These are phyloP conservation scores for Malacoraja senta DNA, from an alignment of 2,797 vertebrate species.

Conservation along the genomic window DNA sequence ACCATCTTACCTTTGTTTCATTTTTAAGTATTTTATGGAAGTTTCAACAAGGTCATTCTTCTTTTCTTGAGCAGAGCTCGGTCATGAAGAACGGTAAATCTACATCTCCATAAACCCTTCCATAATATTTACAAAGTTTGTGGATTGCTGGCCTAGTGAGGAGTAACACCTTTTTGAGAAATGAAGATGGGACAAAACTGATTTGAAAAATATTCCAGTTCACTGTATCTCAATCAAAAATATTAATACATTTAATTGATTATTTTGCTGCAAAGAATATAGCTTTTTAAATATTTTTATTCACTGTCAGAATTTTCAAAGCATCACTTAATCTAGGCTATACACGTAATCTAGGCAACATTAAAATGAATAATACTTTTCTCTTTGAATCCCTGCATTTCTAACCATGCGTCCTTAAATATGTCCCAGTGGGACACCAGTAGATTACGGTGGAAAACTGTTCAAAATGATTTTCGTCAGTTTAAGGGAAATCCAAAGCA, in stretches of 20 bases:
- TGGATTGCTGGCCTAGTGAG: background rate
- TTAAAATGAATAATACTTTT: conserved; percentile 48
- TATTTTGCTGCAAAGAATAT: background rate
- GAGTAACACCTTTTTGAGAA: background rate
- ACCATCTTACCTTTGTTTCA: background rate
- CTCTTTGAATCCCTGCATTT: conserved; percentile 67
- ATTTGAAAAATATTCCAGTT: background rate
- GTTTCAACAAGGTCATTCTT: background rate
- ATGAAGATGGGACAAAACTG: background rate
- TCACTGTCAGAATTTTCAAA: conserved; percentile 7
- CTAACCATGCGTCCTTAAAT: conserved; percentile 70
- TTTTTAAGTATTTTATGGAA: background rate
- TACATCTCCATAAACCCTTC: background rate
- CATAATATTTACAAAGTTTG: background rate
- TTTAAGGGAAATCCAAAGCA: conserved; percentile 75
- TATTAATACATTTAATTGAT: conserved; percentile 16
- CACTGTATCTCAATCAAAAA: background rate
- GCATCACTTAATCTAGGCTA: background rate
- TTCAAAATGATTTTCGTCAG: conserved; percentile 67
- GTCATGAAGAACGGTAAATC: too few relatives aligned
- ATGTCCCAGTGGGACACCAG: conserved; percentile 71
- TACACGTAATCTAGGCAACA: background rate
- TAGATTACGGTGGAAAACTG: conserved; percentile 60
- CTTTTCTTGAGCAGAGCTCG: too few relatives aligned
- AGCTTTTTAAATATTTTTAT: background rate